A percentile compares a stretch with the other conserved stretches of the same genome.
Conservation (phyloP, 2,888 invertebrate genomes). For the Geotrupes spiniger region DNA sequence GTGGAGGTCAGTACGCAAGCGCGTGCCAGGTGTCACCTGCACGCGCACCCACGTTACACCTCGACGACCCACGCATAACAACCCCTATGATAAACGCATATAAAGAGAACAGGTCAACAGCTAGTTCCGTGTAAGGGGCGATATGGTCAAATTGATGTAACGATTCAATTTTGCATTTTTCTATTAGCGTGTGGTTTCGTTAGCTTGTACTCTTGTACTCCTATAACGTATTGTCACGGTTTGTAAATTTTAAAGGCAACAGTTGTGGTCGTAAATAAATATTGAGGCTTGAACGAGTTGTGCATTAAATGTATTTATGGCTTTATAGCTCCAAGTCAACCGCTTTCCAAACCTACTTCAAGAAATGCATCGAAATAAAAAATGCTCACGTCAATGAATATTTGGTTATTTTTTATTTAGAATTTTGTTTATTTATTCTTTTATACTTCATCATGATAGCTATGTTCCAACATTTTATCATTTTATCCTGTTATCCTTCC, state of each 20-base stretch:
- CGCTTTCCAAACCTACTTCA: too few species aligned
- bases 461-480: too few species aligned
- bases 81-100: conserved; percentile 9
- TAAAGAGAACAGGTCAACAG: conserved; percentile 9
- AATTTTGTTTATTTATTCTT: too few species aligned
- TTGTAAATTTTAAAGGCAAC: conserved; percentile 21
- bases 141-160: conserved; percentile 29
- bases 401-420: too few species aligned
- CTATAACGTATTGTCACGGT: conserved; percentile 35
- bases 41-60: conserved; percentile 29
- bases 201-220: too few species aligned
- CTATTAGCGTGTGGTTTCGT: conserved; percentile 13
- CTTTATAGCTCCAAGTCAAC: too few species aligned
- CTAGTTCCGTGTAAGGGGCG: conserved; percentile 17
- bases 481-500: too few species aligned
- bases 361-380: too few species aligned
- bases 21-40: conserved; percentile 37
- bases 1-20: conserved; percentile 32
- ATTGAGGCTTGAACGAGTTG: too few species aligned
- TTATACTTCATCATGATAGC: too few species aligned
- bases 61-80: conserved; percentile 22
- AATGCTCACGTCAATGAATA: too few species aligned
- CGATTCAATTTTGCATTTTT: conserved; percentile 32
- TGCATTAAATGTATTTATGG: too few species aligned
- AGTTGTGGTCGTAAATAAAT: conserved; percentile 23